phyloP scores from a whole-genome alignment of 2,888 invertebrate species.

The Bimastos eiseni region DNA sequence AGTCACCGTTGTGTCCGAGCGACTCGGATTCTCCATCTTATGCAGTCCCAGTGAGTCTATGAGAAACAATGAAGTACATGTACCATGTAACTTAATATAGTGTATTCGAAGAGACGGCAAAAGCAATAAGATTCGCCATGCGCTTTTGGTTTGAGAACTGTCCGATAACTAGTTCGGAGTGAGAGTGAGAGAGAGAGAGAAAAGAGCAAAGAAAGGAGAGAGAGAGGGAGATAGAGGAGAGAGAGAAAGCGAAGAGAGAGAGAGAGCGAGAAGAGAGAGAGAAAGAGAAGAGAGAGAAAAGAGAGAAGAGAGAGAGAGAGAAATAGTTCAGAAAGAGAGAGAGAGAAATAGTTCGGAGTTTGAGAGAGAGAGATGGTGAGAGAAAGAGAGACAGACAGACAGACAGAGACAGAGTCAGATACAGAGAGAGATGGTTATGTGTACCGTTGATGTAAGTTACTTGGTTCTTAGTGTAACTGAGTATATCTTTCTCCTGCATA shows the following conservation, averaged over 20 bases:
- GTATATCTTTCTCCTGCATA: not conserved
- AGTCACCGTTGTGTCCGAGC: conserved; percentile 84
- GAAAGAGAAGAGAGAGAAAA: too few relatives aligned
- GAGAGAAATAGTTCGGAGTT: too few relatives aligned
- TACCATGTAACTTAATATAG: not conserved
- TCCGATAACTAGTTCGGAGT: not conserved
- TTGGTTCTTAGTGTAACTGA: not conserved
- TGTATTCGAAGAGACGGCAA: not conserved
- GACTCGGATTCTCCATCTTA: conserved; percentile 89
- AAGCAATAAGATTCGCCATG: not conserved
- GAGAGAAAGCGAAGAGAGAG: too few relatives aligned
- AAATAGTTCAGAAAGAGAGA: too few relatives aligned
- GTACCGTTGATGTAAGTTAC: not conserved
- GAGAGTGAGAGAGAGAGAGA: too few relatives aligned
- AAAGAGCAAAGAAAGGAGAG: too few relatives aligned
- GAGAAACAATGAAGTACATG: not conserved
- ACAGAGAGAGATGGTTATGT: not conserved
- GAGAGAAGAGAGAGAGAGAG: too few relatives aligned
- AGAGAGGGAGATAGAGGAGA: too few relatives aligned
- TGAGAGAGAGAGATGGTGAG: not conserved
- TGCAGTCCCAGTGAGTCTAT: conserved; percentile 80
- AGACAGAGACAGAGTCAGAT: not conserved
- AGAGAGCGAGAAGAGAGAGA: too few relatives aligned
- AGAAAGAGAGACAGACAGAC: not conserved
- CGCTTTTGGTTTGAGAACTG: not conserved